Evolutionary conservation across 2,888 invertebrate species (phyloP).

Genomic region (Oscheius myriophilus): DNA sequence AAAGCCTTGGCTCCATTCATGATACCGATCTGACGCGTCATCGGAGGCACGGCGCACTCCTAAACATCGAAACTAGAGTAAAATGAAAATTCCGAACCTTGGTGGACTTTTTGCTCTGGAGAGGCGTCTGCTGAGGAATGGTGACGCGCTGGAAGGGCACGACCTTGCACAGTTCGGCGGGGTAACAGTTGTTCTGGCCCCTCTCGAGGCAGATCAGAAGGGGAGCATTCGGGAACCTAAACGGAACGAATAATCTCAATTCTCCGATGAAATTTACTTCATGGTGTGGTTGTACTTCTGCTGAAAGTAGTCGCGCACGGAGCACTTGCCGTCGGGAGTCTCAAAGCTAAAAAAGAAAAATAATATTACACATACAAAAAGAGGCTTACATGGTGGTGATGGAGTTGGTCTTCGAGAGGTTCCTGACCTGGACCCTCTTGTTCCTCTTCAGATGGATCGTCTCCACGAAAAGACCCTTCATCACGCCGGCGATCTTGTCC

Average conservation of each 20-base stretch:
- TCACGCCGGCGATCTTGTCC: neutral
- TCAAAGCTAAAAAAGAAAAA: conserved; percentile 33
- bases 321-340: conserved; percentile 11
- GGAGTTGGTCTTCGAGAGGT: neutral
- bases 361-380: conserved; percentile 22
- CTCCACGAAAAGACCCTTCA: conserved; percentile 18
- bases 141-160: conserved; percentile 52
- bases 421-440: conserved; percentile 11
- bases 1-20: conserved; percentile 33
- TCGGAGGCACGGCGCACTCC: conserved; percentile 48
- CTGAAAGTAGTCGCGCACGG: conserved; percentile 39
- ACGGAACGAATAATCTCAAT: neutral
- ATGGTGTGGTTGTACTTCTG: conserved; percentile 34
- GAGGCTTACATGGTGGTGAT: neutral
- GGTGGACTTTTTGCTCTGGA: conserved; percentile 44
- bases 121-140: conserved; percentile 44
- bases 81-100: conserved; percentile 21
- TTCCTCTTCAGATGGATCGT: conserved; percentile 13
- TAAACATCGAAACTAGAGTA: neutral
- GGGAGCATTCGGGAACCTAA: conserved; percentile 38
- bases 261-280: conserved; percentile 14
- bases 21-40: conserved; percentile 35
- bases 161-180: conserved; percentile 48
- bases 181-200: conserved; percentile 44
- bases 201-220: conserved; percentile 39